Evolutionary conservation across 2,888 invertebrate species (phyloP).

Genomic region (Agriopis marginaria): DNA sequence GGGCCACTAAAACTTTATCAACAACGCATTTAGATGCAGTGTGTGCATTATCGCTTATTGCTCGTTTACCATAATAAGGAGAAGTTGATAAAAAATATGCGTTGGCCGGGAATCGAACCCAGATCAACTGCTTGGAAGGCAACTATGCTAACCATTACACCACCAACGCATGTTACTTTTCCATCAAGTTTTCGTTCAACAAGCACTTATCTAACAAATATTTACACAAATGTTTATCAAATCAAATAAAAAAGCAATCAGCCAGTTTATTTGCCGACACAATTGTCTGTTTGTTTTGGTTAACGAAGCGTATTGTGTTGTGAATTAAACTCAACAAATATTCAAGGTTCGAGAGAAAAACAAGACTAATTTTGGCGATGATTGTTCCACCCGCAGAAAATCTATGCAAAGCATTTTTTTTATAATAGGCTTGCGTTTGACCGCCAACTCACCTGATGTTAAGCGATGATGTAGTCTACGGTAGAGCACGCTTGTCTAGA

Average conservation of each 20-base stretch:
- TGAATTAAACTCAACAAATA: slow-evolving; percentile 22
- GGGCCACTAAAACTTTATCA: too few species aligned
- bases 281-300: slow-evolving; percentile 37
- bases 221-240: slow-evolving; percentile 8
- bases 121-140: slow-evolving; percentile 87
- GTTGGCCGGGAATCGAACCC: slow-evolving; percentile 86
- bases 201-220: not conserved
- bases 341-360: slow-evolving; percentile 3
- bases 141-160: slow-evolving; percentile 87
- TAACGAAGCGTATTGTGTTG: slow-evolving; percentile 39
- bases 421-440: too few species aligned
- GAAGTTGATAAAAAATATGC: slow-evolving; percentile 60
- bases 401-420: not conserved
- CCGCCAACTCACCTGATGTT: too few species aligned
- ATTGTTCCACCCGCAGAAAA: not conserved
- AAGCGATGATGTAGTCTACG: too few species aligned
- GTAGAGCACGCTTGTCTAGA: too few species aligned
- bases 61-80: not conserved
- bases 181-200: not conserved
- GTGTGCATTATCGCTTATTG: too few species aligned
- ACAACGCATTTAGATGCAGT: too few species aligned
- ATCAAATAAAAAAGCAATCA: slow-evolving; percentile 1
- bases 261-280: slow-evolving; percentile 28
- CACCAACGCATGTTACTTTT: slow-evolving; percentile 73
- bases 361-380: not conserved